Conservation (phyloP, 2,888 invertebrate genomes). For the Drosophila testacea region DNA sequence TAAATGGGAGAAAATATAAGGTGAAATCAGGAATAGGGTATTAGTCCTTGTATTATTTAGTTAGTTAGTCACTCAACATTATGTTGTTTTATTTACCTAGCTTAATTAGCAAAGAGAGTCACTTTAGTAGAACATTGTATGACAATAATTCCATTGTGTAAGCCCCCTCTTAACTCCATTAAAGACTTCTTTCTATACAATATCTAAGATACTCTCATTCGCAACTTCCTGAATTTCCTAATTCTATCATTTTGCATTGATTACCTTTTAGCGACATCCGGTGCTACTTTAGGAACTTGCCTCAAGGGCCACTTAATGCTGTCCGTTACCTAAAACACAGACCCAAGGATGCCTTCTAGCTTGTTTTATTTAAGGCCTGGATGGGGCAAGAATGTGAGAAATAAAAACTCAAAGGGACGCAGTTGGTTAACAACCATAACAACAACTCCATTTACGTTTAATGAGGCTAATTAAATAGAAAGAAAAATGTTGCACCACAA, state of each 20-base stretch:
- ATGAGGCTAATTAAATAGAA: constrained; percentile 77
- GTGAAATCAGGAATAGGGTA: no score
- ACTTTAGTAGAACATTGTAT: no score
- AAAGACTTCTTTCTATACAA: no score
- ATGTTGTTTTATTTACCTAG: no score
- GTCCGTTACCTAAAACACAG: background rate
- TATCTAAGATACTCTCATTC: background rate
- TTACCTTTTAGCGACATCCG: background rate
- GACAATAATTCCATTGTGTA: no score
- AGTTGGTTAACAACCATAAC: constrained; percentile 37
- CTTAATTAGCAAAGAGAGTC: no score
- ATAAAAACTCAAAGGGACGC: constrained; percentile 38
- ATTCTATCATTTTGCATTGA: constrained; percentile 6
- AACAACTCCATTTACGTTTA: constrained; percentile 73
- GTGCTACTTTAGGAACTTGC: background rate
- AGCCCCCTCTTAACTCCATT: no score
- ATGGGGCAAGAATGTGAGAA: constrained; percentile 20
- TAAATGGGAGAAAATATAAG: no score
- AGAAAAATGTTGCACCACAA: constrained; percentile 42
- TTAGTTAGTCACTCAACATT: no score
- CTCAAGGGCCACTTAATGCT: constrained; percentile 22
- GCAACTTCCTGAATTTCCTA: background rate
- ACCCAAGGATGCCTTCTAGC: background rate
- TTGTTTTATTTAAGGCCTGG: constrained; percentile 4
- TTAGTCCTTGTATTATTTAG: no score